Percentiles rank a stretch among this genome's conserved stretches.
phyloP scores from a whole-genome alignment of 2,888 invertebrate genomes.

The Hypolimnas misippus region DNA sequence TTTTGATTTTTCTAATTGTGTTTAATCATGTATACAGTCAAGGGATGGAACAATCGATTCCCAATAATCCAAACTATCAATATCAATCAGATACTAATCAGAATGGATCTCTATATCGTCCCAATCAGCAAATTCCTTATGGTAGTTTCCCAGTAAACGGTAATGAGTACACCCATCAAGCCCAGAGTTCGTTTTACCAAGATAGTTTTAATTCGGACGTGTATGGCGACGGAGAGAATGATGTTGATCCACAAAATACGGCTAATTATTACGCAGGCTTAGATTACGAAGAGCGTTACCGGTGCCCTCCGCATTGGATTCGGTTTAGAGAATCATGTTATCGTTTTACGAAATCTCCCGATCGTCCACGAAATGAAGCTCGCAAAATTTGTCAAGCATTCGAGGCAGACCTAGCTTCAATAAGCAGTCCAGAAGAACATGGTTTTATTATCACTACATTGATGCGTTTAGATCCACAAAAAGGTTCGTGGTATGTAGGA shows the following conservation, averaged over 20 bases:
- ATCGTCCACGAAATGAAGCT: slow-evolving; percentile 91
- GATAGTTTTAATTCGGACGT: slow-evolving; percentile 62
- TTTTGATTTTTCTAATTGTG: slow-evolving; percentile 58
- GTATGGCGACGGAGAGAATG: slow-evolving; percentile 66
- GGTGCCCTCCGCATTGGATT: slow-evolving; percentile 95
- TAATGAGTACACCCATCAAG: slow-evolving; percentile 62
- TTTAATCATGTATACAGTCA: slow-evolving; percentile 65
- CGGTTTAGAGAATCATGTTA: slow-evolving; percentile 92
- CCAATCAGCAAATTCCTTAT: slow-evolving; percentile 69
- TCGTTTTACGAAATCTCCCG: slow-evolving; percentile 94
- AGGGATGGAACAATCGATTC: slow-evolving; percentile 57
- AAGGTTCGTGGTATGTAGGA: slow-evolving; percentile 94
- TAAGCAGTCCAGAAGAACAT: slow-evolving; percentile 94
- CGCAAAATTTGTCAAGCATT: slow-evolving; percentile 92
- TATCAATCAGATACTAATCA: slow-evolving; percentile 56
- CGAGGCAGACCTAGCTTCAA: slow-evolving; percentile 90
- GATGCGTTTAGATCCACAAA: slow-evolving; percentile 92
- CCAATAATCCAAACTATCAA: slow-evolving; percentile 66
- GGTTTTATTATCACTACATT: slow-evolving; percentile 92
- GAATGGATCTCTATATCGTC: slow-evolving; percentile 64
- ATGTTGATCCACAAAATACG: slow-evolving; percentile 69
- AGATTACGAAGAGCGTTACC: slow-evolving; percentile 74
- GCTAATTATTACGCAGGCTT: slow-evolving; percentile 72
- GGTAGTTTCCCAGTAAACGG: slow-evolving; percentile 71
- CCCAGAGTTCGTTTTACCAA: slow-evolving; percentile 76